Percentiles rank a stretch among this genome's conserved stretches.
Evolutionary conservation across 2,888 invertebrate species (phyloP).

Genomic region (Andricus quercusramuli): DNA sequence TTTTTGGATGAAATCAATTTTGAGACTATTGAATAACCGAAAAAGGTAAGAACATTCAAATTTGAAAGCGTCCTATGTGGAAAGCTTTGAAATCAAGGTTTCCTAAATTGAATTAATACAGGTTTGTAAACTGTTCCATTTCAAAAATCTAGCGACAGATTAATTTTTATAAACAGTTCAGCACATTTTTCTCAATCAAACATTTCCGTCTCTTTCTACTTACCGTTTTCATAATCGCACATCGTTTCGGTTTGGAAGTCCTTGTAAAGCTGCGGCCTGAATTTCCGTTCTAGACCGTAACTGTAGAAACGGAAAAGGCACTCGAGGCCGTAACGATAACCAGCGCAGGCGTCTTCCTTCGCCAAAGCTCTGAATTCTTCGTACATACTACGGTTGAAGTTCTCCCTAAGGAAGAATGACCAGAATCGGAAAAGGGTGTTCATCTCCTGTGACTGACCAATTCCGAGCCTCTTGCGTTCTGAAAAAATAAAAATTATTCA

Average conservation of each 20-base stretch:
- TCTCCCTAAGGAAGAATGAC: constrained; percentile 99
- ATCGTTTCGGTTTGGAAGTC: constrained; percentile 97
- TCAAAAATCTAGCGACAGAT: background rate
- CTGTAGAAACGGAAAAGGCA: constrained; percentile 97
- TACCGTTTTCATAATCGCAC: constrained; percentile 92
- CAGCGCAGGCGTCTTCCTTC: constrained; percentile 94
- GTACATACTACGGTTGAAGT: constrained; percentile 99
- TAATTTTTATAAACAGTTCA: no score
- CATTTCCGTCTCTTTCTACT: constrained; percentile 55
- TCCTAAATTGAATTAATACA: background rate
- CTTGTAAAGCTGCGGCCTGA: constrained; percentile 95
- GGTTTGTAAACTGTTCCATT: constrained; percentile 26
- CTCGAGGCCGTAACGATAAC: constrained; percentile 93
- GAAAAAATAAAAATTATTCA: constrained; percentile 69
- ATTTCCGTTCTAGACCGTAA: constrained; percentile 97
- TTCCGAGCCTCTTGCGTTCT: constrained; percentile 96
- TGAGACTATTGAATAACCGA: background rate
- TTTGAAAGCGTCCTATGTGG: background rate
- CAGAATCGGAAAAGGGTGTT: constrained; percentile 99
- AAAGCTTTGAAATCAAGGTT: background rate
- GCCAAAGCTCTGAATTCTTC: constrained; percentile 95
- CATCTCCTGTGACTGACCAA: constrained; percentile 99
- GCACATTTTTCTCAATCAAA: background rate
- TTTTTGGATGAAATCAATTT: background rate
- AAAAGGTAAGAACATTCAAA: background rate